Evolutionary conservation across 1,140 invertebrate species (phyloP).

Genomic region (Agrypnia vestita): DNA sequence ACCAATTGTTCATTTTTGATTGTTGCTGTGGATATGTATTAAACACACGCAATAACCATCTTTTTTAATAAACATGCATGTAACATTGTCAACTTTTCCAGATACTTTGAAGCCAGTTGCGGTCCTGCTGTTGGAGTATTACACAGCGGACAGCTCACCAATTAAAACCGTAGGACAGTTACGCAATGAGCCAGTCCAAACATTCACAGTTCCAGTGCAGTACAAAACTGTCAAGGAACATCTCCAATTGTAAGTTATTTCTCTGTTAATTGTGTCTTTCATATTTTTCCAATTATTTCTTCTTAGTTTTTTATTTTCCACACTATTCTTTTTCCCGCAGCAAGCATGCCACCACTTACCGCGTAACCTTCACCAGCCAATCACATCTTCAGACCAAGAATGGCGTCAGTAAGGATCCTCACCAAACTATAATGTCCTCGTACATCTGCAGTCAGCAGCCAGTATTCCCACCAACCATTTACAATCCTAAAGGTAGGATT

Average conservation of each 20-base stretch:
- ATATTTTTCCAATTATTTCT: too few relatives aligned
- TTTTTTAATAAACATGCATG: too few relatives aligned
- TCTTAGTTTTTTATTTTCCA: too few relatives aligned
- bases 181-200: conserved; percentile 67
- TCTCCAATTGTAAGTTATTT: conserved; percentile 65
- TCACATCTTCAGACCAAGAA: conserved; percentile 27
- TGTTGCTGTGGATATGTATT: too few relatives aligned
- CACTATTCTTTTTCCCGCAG: conserved; percentile 36
- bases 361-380: conserved; percentile 53
- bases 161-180: conserved; percentile 69
- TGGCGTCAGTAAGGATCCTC: conserved; percentile 1
- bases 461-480: conserved; percentile 53
- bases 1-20: too few relatives aligned
- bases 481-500: conserved; percentile 48
- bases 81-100: conserved; percentile 19
- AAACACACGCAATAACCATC: too few relatives aligned
- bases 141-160: conserved; percentile 68
- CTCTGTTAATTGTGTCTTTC: background rate
- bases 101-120: conserved; percentile 66
- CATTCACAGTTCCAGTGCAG: conserved; percentile 65
- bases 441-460: conserved; percentile 58
- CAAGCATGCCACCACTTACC: conserved; percentile 57
- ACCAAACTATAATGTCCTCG: conserved; percentile 50
- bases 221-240: conserved; percentile 69
- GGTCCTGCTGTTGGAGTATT: conserved; percentile 66